Evolutionary conservation across 2,113 vertebrate genomes (phyloP), one percentile per base, ranked within the genome.

Genomic region (Montifringilla adamsi): DNA sequence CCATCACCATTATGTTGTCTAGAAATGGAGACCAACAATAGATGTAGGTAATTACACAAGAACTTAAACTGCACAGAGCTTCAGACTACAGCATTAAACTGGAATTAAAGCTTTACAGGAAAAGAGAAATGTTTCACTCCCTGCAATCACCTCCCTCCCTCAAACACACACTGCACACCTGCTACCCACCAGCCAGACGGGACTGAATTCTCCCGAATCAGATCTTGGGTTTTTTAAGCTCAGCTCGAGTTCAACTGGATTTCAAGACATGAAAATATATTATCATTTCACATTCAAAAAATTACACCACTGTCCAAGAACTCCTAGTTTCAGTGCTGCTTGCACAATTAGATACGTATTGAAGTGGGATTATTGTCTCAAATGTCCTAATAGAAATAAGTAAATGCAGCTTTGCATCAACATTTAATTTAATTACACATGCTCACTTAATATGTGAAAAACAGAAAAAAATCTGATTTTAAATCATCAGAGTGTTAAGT

Each of bases 21-120:
- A 92, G 88, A 96, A 97, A 96, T 64, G 76, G 96, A 97, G 89
- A 97, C 89, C 94, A 93, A 96, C 92, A 87, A 91, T 84, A 95
- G 90, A 96, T 96, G 75, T 75, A 78, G 84, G 94, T 90, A 93
- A 96, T 97, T 96, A 97, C 35, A n/a, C 74, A 94, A 96, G 82
- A 98, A 96, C 66, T 79, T 94, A 92, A 96, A 93, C 80, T 93
- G 67, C 78, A 89, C 86, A 95, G 86, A 97, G 74, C 91, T 58
- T 30, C 86, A 97, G 96, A 97, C 80, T 88, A 96, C 89, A 87
- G 59, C 75, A 93, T 95, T 95, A 97, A 87, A 89, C 69, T 60
- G 53, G 87, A 96, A 97, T 97, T 88, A 94, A 96, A 94, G 95
- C 88, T 89, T 47, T 72, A 83, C 30, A 60, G 17, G 80, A 91